phyloP scores from a whole-genome alignment of 2,797 vertebrate species.

The Sebastes miniatus region DNA sequence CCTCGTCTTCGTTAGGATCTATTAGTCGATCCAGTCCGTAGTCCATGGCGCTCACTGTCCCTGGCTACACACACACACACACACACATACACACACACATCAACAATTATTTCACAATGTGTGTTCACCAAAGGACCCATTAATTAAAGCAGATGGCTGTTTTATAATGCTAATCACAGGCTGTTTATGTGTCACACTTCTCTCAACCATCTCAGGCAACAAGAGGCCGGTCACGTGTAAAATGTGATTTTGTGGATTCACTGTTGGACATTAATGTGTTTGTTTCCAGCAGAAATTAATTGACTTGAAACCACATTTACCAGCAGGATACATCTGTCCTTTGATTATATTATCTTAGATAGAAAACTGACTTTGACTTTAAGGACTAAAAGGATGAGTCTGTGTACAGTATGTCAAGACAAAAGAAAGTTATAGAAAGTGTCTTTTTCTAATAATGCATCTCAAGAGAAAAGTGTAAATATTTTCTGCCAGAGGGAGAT shows the following conservation, averaged over 20 bases:
- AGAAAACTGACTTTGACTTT: neutral
- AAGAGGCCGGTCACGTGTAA: neutral
- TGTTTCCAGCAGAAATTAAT: neutral
- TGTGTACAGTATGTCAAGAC: neutral
- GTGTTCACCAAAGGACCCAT: conserved; percentile 32
- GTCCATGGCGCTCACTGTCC: conserved; percentile 88
- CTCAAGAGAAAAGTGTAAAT: neutral
- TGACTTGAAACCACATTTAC: neutral
- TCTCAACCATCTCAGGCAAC: neutral
- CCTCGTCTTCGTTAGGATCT: conserved; percentile 89
- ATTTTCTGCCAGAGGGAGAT: neutral
- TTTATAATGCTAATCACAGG: conserved; percentile 46
- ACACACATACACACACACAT: neutral
- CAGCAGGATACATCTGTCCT: neutral
- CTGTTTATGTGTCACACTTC: conserved; percentile 10
- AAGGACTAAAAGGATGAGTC: neutral
- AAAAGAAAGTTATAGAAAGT: neutral
- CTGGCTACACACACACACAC: conserved; percentile 82
- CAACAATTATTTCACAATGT: conserved; percentile 16
- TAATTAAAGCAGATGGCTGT: conserved; percentile 45
- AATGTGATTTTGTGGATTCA: neutral
- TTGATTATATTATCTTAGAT: neutral
- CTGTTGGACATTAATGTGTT: neutral
- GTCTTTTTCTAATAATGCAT: neutral
- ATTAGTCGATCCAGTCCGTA: conserved; percentile 88